Base-by-base conservation (phyloP, 2,888 invertebrate species). In the Malacosoma neustria region DNA sequence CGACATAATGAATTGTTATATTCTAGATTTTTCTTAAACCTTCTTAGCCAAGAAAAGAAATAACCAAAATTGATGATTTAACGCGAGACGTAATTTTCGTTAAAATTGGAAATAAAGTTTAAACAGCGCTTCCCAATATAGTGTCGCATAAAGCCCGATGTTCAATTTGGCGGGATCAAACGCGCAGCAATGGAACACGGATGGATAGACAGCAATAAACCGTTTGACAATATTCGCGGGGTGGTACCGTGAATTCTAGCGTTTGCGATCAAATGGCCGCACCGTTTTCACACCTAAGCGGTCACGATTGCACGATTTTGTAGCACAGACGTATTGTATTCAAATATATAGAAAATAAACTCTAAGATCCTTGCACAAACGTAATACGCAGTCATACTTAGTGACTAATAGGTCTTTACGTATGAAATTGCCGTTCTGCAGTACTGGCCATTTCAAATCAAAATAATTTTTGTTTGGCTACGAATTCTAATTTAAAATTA, bases 181-280 rank as follows among this genome's bases (percentile, higher is more conserved):
- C 54, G 46, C 44, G 46, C 45, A 49, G 52, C 41, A 49, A 45
- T 55, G 49, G 46, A 51, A 57, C 45, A 49, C 46, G 49, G 50
- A 37, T 42, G 39, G 41, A 42, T 42, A 48, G 49, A 50, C 45
- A 45, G 41, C 50, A 46, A 51, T 49, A 52, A 52, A 51, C 38
- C 44, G 41, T 34, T 44, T 43, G 42, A 53, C 49, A 49, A 48
- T 51, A 46, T 49, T 49, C 50, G 42, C 43, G 46, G 37, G 37
- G 44, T 14, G 45, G 46, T 49, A 54, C 50, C 45, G 47, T 58
- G 60, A 59, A 57, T 55, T 48, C 51, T 45, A 51, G 57, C 50
- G 43, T 50, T 51, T 47, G 42, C 35, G 45, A 48, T 22, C 22
- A 22, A 22, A 22, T 22, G 22, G 22, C 22, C 41, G 40, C 41